Percentiles rank a stretch among this genome's conserved stretches.
Evolutionary conservation across 2,888 invertebrate genomes (phyloP).

Genomic region (Agrochola macilenta): DNA sequence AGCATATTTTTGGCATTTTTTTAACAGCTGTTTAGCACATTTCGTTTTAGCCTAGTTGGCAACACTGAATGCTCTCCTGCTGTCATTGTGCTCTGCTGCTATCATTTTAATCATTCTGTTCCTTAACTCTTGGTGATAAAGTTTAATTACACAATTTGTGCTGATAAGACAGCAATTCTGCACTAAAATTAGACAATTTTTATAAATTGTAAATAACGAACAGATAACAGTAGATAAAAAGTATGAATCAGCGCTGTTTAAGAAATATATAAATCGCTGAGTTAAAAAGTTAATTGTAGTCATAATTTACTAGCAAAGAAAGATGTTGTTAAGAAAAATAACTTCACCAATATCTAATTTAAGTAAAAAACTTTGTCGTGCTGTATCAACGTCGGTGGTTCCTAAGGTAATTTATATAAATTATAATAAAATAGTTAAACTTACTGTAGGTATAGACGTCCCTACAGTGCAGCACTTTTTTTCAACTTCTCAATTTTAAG

Average conservation of each 20-base stretch:
- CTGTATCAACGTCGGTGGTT: slow-evolving; percentile 67
- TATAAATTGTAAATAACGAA: neutral
- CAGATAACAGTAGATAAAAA: slow-evolving; percentile 15
- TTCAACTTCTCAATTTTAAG: neutral
- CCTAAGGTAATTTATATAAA: slow-evolving; percentile 67
- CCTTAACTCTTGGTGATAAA: neutral
- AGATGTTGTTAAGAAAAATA: slow-evolving; percentile 67
- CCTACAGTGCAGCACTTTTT: neutral
- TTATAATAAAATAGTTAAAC: neutral
- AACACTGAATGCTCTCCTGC: slow-evolving; percentile 23
- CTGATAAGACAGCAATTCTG: slow-evolving; percentile 2
- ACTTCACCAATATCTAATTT: slow-evolving; percentile 47
- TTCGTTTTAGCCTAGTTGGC: no score
- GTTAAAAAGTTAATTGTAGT: neutral
- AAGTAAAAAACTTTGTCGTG: slow-evolving; percentile 58
- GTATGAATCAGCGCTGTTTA: neutral
- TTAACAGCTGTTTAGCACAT: no score
- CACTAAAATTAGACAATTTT: neutral
- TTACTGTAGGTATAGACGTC: neutral
- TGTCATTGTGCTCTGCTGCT: slow-evolving; percentile 12
- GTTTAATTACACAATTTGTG: neutral
- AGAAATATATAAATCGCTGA: neutral
- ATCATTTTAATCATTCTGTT: slow-evolving; percentile 19
- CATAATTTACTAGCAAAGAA: neutral
- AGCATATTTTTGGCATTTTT: no score